phyloP scores from a whole-genome alignment of 2,888 invertebrate species.

The Polymixis lichenea region DNA sequence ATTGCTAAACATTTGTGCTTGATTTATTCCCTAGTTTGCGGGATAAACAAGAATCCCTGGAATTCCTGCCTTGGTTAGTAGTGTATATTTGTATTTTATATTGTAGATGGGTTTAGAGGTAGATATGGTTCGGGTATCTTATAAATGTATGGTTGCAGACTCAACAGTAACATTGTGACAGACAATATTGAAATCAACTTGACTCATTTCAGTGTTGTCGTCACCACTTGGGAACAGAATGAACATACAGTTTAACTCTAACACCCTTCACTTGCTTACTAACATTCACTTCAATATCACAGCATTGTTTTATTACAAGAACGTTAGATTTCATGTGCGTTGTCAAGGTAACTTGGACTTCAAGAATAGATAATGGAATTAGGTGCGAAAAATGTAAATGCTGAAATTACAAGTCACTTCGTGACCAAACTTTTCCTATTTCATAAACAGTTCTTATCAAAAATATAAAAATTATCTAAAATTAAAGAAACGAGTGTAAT shows the following conservation, averaged over 20 bases:
- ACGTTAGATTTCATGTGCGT: slow-evolving; percentile 73
- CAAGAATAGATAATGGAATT: slow-evolving; percentile 89
- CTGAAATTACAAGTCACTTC: slow-evolving; percentile 76
- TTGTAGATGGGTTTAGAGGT: slow-evolving; percentile 75
- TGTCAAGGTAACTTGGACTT: slow-evolving; percentile 87
- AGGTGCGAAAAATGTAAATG: slow-evolving; percentile 88
- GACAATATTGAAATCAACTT: slow-evolving; percentile 62
- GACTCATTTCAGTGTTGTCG: slow-evolving; percentile 69
- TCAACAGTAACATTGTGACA: slow-evolving; percentile 62
- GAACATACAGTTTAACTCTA: slow-evolving; percentile 66
- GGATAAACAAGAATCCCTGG: slow-evolving; percentile 95
- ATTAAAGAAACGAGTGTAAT: slow-evolving; percentile 41
- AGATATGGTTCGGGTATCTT: slow-evolving; percentile 70
- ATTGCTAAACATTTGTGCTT: slow-evolving; percentile 84
- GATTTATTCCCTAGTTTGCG: slow-evolving; percentile 93
- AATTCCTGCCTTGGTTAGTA: slow-evolving; percentile 96
- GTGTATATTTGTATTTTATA: slow-evolving; percentile 85
- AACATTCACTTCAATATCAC: slow-evolving; percentile 83
- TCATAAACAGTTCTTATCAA: slow-evolving; percentile 27
- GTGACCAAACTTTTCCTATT: slow-evolving; percentile 76
- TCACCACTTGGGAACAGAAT: slow-evolving; percentile 58
- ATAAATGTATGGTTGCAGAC: slow-evolving; percentile 63
- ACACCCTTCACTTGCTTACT: slow-evolving; percentile 84
- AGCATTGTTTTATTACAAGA: slow-evolving; percentile 73
- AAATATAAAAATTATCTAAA: slow-evolving; percentile 27